phyloP scores from a whole-genome alignment of 1,140 invertebrate species.

The Neuroterus valhalla region DNA sequence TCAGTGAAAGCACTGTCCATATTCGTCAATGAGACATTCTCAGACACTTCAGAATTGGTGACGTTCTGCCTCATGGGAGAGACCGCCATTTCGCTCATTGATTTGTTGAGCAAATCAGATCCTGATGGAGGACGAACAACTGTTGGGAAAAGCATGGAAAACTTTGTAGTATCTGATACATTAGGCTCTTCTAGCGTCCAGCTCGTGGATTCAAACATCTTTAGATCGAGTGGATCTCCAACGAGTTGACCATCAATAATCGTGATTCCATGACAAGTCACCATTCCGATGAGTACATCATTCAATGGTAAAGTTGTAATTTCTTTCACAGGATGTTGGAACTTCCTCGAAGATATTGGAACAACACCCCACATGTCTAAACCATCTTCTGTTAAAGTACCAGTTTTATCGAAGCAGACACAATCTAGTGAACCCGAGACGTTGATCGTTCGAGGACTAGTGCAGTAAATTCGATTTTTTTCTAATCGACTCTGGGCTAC shows the following conservation, averaged over 20 bases:
- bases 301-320: slow-evolving; percentile 72
- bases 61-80: slow-evolving; percentile 62
- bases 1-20: slow-evolving; percentile 49
- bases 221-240: slow-evolving; percentile 90
- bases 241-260: slow-evolving; percentile 85
- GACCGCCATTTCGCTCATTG: slow-evolving; percentile 42
- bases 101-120: slow-evolving; percentile 56
- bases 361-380: slow-evolving; percentile 93
- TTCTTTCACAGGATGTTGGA: slow-evolving; percentile 78
- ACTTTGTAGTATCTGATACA: slow-evolving; percentile 88
- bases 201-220: slow-evolving; percentile 91
- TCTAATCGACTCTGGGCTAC: slow-evolving; percentile 89
- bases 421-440: slow-evolving; percentile 93
- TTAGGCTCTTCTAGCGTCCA: slow-evolving; percentile 93
- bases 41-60: slow-evolving; percentile 60
- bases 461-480: slow-evolving; percentile 90
- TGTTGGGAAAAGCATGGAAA: slow-evolving; percentile 90
- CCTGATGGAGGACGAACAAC: slow-evolving; percentile 82
- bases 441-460: slow-evolving; percentile 92
- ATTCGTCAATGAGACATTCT: slow-evolving; percentile 65
- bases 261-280: slow-evolving; percentile 88
- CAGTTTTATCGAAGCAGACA: slow-evolving; percentile 98
- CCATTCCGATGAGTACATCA: slow-evolving; percentile 79
- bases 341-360: slow-evolving; percentile 77
- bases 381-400: slow-evolving; percentile 95